These are phyloP conservation scores for Rhogogaster chlorosoma DNA, from an alignment of 2,888 invertebrate species.

Conservation along the genomic window DNA sequence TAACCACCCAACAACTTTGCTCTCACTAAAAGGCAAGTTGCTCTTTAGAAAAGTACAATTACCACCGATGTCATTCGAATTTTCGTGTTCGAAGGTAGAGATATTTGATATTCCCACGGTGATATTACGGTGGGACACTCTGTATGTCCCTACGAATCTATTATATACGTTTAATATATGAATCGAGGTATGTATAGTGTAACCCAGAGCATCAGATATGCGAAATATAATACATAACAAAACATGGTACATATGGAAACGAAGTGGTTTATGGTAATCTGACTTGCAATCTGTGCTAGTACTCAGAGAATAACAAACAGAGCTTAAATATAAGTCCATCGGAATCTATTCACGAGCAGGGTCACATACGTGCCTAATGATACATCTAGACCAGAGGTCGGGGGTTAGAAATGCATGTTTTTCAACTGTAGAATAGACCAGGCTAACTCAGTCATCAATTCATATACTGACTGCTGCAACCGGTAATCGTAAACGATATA, in stretches of 20 bases:
- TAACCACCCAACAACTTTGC: not conserved
- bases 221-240: conserved; percentile 7
- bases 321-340: conserved; percentile 11
- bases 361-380: not conserved
- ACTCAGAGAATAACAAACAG: conserved; percentile 29
- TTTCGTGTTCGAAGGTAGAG: not conserved
- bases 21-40: not conserved
- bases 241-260: not conserved
- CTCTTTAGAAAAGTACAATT: not conserved
- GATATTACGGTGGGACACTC: not conserved
- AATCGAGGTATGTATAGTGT: too few species aligned
- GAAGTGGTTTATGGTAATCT: conserved; percentile 8
- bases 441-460: not conserved
- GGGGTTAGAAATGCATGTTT: conserved; percentile 5
- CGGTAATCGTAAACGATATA: not conserved
- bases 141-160: not conserved
- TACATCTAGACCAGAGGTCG: not conserved
- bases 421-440: not conserved
- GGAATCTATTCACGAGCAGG: conserved; percentile 31
- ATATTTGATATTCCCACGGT: not conserved
- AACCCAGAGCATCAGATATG: conserved; percentile 19
- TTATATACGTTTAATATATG: not conserved
- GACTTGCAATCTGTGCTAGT: conserved; percentile 37
- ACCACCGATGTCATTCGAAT: not conserved
- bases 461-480: not conserved